phyloP scores from a whole-genome alignment of 2,888 invertebrate genomes.

The Actias luna region DNA sequence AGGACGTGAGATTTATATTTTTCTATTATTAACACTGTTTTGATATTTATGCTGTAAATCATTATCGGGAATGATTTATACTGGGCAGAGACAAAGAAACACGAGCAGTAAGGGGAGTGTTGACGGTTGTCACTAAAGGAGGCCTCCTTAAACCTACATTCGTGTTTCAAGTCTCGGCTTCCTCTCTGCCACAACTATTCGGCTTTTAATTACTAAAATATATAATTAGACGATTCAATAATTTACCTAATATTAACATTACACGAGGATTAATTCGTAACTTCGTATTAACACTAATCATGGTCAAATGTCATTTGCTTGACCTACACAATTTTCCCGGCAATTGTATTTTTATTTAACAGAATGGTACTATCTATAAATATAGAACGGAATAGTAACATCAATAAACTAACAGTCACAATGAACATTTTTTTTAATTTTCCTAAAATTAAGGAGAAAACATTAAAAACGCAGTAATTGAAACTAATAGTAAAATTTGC shows the following conservation, averaged over 20 bases:
- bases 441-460: constrained; percentile 46
- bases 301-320: constrained; percentile 20
- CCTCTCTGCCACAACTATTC: too few species aligned
- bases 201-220: too few species aligned
- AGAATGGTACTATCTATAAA: background rate
- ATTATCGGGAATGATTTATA: too few species aligned
- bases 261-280: constrained; percentile 17
- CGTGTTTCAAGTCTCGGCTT: too few species aligned
- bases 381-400: background rate
- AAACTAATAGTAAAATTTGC: constrained; percentile 50
- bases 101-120: too few species aligned
- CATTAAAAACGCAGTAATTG: constrained; percentile 47
- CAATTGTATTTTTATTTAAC: background rate
- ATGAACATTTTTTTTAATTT: background rate
- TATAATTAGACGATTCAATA: background rate
- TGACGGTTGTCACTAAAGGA: too few species aligned
- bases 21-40: too few species aligned
- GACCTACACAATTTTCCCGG: constrained; percentile 1
- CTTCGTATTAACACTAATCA: constrained; percentile 16
- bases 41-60: too few species aligned
- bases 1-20: too few species aligned
- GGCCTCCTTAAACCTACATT: too few species aligned
- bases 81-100: too few species aligned
- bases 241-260: background rate
- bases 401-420: background rate